Conservation (phyloP, 2,113 vertebrate species). For the Mystacornis crossleyi region DNA sequence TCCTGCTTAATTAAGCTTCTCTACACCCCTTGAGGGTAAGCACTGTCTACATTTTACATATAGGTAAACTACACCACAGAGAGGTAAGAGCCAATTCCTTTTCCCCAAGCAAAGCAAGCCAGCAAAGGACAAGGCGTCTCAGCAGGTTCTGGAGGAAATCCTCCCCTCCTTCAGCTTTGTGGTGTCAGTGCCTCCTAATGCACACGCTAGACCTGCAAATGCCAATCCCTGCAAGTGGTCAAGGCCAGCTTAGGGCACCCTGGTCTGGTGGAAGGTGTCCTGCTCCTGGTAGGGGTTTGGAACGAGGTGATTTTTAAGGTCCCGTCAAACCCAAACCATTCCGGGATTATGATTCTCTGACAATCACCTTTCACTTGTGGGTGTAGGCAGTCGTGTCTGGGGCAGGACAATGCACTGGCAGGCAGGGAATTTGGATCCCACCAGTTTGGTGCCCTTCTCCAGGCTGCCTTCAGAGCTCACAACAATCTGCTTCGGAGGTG, state of each 20-base stretch:
- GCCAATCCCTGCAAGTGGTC: not conserved
- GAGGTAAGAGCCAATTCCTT: not conserved
- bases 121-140: not conserved
- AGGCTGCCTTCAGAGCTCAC: not conserved
- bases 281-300: not conserved
- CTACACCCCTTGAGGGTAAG: not conserved
- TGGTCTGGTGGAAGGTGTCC: not conserved
- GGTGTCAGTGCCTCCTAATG: not conserved
- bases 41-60: conserved; percentile 9
- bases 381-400: rapidly evolving
- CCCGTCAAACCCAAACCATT: not conserved
- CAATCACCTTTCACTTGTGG: not conserved
- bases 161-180: not conserved
- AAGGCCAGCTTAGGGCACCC: not conserved
- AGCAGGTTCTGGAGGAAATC: not conserved
- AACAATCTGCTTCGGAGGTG: not conserved
- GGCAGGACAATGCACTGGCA: rapidly evolving
- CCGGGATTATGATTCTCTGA: not conserved
- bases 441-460: not conserved
- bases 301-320: not conserved
- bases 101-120: not conserved
- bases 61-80: not conserved
- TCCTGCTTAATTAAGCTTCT: conserved; percentile 44
- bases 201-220: rapidly evolving
- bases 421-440: not conserved